Evolutionary conservation across 1,140 invertebrate genomes (phyloP), one percentile per base, ranked within the genome.

Genomic region (Neodiprion virginianus): DNA sequence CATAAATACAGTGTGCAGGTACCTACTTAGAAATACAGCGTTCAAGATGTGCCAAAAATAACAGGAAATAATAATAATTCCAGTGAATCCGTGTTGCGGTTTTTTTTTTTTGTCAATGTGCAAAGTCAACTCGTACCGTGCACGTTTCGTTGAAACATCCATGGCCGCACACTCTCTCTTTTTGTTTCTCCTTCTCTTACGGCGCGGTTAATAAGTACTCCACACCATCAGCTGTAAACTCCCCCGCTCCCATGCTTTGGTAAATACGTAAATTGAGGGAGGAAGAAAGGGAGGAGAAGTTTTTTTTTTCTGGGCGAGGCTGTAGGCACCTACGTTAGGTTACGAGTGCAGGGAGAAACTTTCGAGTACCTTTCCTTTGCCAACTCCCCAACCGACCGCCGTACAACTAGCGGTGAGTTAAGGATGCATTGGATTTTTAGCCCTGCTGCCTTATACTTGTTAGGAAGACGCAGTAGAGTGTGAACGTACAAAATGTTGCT

Each of bases 301-400:
- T 50, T n/a, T 72, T 77, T n/a, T 78, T 76, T 77, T 40, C 28
- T 5, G 68, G 61, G 74, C 68, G 76, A 78, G 79, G 81, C 79
- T 74, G 79, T 65, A 61, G 53, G 53, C 53, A 61, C 53, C 77
- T 79, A 79, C 79, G 79, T 79, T 79, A 79, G 79, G 79, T 79
- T 80, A 80, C 82, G 79, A 84, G 82, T 84, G 81, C 78, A 79
- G 79, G 78, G 79, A 79, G 80, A 79, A 84, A 84, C 82, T 84
- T 84, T 84, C 81, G 75, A 84, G 82, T 79, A 79, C 79, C 76
- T 28, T 47, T 71, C 71, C 67, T 67, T 21, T 67, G 71, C 71
- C 47, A 14, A 68, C 53, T 68, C 21, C 11, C 68, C 23, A 7
- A 47, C 21, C 21, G 61, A 21, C 1, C 14, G 61, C 2, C 21